phyloP scores from a whole-genome alignment of 2,888 invertebrate species.

The Patella pellucida region DNA sequence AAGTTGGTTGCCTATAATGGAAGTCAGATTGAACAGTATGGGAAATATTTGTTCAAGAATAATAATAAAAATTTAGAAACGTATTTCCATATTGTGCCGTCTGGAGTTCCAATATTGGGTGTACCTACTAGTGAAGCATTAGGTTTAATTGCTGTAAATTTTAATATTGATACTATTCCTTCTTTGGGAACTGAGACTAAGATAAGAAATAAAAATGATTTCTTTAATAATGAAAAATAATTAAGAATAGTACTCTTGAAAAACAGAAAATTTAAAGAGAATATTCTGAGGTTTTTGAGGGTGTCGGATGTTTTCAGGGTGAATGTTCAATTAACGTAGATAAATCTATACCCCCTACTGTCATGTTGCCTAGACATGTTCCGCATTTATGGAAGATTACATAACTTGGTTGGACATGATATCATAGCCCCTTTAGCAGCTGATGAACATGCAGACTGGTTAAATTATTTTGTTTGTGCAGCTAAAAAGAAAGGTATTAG shows the following conservation, averaged over 20 bases:
- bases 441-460: conserved; percentile 5
- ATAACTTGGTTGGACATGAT: background rate
- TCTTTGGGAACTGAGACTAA: background rate
- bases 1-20: background rate
- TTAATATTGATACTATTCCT: background rate
- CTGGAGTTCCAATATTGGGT: background rate
- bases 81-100: background rate
- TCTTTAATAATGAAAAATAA: background rate
- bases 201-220: background rate
- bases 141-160: background rate
- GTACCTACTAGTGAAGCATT: conserved; percentile 6
- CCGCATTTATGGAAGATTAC: background rate
- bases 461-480: conserved; percentile 5
- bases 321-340: background rate
- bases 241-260: background rate
- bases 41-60: background rate
- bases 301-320: conserved; percentile 6
- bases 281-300: background rate
- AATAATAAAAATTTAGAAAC: background rate
- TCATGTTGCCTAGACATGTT: conserved; percentile 2
- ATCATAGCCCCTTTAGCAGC: background rate
- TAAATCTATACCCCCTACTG: background rate
- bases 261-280: background rate
- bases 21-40: conserved; percentile 6
- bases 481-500: background rate